These are phyloP conservation scores for Megalops cyprinoides DNA, from an alignment of 2,797 vertebrate genomes.

Conservation along the genomic window DNA sequence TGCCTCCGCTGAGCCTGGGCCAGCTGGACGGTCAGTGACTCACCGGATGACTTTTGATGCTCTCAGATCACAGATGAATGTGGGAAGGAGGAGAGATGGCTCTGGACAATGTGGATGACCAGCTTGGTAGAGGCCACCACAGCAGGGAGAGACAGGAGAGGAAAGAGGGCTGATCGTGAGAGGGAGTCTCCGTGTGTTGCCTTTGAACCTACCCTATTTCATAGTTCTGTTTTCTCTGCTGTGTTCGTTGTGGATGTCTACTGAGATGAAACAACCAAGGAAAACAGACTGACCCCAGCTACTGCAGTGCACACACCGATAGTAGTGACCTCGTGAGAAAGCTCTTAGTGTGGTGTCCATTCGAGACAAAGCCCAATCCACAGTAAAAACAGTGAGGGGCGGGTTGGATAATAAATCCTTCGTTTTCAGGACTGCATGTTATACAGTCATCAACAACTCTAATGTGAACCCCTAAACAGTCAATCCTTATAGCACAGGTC, in stretches of 20 bases:
- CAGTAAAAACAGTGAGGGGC: not conserved
- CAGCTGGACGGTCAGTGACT: not conserved
- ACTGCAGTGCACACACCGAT: not conserved
- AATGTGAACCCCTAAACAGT: not conserved
- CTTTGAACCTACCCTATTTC: not conserved
- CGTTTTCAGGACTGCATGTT: not conserved
- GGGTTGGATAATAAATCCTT: not conserved
- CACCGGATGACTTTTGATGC: not conserved
- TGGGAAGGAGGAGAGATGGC: not conserved
- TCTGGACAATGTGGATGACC: not conserved
- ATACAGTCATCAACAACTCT: not conserved
- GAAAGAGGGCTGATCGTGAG: not conserved
- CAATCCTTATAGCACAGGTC: not conserved
- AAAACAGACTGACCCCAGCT: not conserved
- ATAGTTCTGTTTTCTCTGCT: not conserved
- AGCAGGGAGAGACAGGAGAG: not conserved
- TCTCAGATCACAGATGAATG: not conserved
- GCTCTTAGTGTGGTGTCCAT: no score
- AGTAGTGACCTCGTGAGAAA: no score
- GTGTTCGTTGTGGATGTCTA: no score
- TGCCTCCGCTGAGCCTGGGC: not conserved
- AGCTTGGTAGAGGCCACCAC: not conserved
- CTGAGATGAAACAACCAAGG: not conserved
- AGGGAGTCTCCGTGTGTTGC: not conserved
- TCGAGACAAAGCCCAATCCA: no score